phyloP scores from a whole-genome alignment of 1,140 invertebrate species.

The Geopemphigus sp. region DNA sequence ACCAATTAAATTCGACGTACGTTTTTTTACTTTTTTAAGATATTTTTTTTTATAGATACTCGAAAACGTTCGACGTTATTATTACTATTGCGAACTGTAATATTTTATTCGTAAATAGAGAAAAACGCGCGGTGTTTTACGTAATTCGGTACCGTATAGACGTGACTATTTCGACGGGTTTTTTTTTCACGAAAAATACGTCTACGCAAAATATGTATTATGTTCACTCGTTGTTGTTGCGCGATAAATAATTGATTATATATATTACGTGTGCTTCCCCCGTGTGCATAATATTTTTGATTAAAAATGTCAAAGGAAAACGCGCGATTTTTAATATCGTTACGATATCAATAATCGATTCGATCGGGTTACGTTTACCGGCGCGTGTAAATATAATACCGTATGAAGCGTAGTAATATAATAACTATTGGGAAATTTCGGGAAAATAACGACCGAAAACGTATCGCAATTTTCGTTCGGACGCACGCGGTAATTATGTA shows the following conservation, averaged over 20 bases:
- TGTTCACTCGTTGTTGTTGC: constrained; percentile 11
- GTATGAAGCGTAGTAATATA: background rate
- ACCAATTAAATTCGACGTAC: background rate
- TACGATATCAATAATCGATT: background rate
- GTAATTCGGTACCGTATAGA: constrained; percentile 7
- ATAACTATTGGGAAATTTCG: too few species aligned
- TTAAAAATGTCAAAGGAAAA: background rate
- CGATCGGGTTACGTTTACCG: background rate
- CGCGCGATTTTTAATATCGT: background rate
- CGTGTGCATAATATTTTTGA: too few species aligned
- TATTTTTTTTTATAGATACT: too few species aligned
- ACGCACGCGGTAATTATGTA: too few species aligned
- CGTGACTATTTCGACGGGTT: background rate
- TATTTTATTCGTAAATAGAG: background rate
- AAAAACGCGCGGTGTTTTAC: constrained; percentile 7
- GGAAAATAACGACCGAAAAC: too few species aligned
- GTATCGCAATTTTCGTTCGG: too few species aligned
- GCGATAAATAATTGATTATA: constrained; percentile 21
- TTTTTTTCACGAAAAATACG: background rate
- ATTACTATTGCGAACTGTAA: too few species aligned
- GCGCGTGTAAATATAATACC: background rate
- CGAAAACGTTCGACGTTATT: too few species aligned
- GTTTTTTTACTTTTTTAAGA: too few species aligned
- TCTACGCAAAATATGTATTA: constrained; percentile 4
- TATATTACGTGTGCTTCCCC: background rate